These are phyloP conservation scores for Borostomias antarcticus DNA, from an alignment of 2,797 vertebrate genomes.

Conservation along the genomic window DNA sequence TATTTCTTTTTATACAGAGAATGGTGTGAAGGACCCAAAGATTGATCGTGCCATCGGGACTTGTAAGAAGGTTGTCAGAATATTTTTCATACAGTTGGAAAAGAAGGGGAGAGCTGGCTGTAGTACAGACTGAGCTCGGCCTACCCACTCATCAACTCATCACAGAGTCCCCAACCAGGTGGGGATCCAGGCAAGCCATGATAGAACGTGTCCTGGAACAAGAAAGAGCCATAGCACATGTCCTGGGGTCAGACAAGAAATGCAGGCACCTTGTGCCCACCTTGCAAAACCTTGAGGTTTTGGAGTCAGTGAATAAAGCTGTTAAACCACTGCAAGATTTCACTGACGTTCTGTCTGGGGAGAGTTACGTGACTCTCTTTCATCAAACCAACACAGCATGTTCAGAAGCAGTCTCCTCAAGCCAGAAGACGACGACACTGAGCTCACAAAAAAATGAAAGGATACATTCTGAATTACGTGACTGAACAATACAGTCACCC, in stretches of 20 bases:
- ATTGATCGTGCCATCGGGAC: conserved; percentile 2
- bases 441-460: too few species aligned
- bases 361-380: conserved; percentile 3
- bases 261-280: conserved; percentile 17
- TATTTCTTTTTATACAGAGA: conserved; percentile 13
- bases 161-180: conserved; percentile 23
- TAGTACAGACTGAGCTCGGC: conserved; percentile 19
- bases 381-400: neutral
- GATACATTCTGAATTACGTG: too few species aligned
- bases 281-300: conserved; percentile 11
- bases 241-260: conserved; percentile 21
- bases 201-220: conserved; percentile 22
- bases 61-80: neutral
- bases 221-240: conserved; percentile 7
- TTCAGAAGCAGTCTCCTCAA: conserved; percentile 25
- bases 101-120: conserved; percentile 14
- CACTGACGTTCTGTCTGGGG: conserved; percentile 7
- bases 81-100: neutral
- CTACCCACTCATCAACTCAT: conserved; percentile 19
- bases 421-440: conserved; percentile 4
- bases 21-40: conserved; percentile 13
- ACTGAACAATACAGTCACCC: too few species aligned
- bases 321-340: conserved; percentile 16
- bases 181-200: conserved; percentile 21
- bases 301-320: conserved; percentile 24